Base-by-base conservation (phyloP, 2,888 invertebrate species). In the Eristalis intricaria region DNA sequence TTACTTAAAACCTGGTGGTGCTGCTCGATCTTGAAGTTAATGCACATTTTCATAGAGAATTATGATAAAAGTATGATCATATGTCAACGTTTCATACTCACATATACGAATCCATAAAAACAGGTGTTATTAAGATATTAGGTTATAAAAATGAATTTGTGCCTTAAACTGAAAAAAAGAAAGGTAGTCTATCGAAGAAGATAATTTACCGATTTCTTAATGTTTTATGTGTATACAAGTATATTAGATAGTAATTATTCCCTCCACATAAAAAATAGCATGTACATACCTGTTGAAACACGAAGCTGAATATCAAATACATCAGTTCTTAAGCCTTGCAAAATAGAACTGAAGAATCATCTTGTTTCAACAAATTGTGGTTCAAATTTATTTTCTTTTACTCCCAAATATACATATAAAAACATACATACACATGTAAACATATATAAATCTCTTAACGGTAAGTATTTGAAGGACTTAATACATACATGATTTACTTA, bases 401-500 rank as follows among this genome's bases (percentile, higher is more conserved):
- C 29, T 40, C 23, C 60, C 26, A 60, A 60, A 60, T 26, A 60
- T 26, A 23, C 23, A 60, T 26, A 60, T 26, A 60, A 60, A 60
- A 63, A 13, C 40, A 60, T 63, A 58, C 40, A 56, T 68, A 68
- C 23, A 64, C 61, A 68, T 63, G 32, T 29, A 60, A 32, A 69
- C 32, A 29, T 38, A 43, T 56, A 65, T 74, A 65, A n/a, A 66
- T 35, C 61, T 66, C 35, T 66, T 61, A 68, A 74, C 29, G 15
- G 38, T 80, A 56, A 68, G 69, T 73, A 64, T 64, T 77, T 61
- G 63, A 79, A 79, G 63, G 73, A 68, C 66, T 65, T 60, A 58
- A 68, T 73, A 73, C 66, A 66, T 50, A 77, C 66, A 66, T 61
- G 70, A 73, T 73, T 79, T 70, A 76, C 66, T 77, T 91, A 91